Evolutionary conservation across 2,888 invertebrate species (phyloP), one percentile per base, ranked within the genome.

Genomic region (Erannis defoliaria): DNA sequence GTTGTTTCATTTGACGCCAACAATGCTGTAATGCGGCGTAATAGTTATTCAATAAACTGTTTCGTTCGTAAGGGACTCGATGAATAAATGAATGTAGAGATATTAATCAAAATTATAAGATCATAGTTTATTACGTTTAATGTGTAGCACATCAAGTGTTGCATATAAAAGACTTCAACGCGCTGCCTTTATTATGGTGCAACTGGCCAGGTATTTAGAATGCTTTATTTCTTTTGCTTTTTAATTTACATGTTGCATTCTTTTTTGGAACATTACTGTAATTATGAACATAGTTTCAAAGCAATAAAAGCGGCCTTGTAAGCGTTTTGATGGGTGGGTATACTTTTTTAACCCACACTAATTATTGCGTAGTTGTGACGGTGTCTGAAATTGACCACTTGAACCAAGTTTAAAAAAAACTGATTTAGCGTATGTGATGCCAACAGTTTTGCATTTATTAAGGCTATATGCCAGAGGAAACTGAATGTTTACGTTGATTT

Each of bases 401-500:
- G 9, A 6, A 33, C 6, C 14, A 23, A 23, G n/a, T 18, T 23
- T 42, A 5, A 9, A 1, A 19, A 38, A 10, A n/a, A n/a, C n/a
- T n/a, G n/a, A n/a, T n/a, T n/a, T n/a, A n/a, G n/a, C n/a, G n/a
- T n/a, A n/a, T n/a, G n/a, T n/a, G n/a, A 21, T 14, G 37, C 6
- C 16, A 16, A 5, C 37, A 3, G 4, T 37, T 8, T 16, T 14
- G 2, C 9, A n/a, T n/a, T 6, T 38, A 38, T 18, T n/a, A 12
- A 10, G n/a, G 53, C 29, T 42, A 35, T 16, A 33, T 19, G 23
- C 51, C 55, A 49, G 57, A 68, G 64, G 62, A 71, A 71, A 68
- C 16, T 10, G 67, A 67, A 57, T n/a, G n/a, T n/a, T n/a, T n/a
- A n/a, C n/a, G n/a, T 71, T 72, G 62, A 68, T 58, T 65, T 43